Evolutionary conservation across 2,888 invertebrate species (phyloP).

Genomic region (Pachymerium ferrugineum): DNA sequence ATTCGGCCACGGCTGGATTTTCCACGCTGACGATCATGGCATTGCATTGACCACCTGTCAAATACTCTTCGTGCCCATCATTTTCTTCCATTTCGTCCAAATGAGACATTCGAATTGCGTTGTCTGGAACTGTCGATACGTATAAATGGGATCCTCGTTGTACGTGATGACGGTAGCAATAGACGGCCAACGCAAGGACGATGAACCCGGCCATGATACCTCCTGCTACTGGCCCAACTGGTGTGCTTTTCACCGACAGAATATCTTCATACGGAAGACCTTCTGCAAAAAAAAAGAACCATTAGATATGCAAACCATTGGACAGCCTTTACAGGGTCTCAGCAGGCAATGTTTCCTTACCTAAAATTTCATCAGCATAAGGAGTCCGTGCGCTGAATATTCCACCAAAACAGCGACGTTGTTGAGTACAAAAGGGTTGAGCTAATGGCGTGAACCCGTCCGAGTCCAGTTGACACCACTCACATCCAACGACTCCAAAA

Average conservation of each 20-base stretch:
- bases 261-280: slow-evolving; percentile 38
- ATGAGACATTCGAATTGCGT: slow-evolving; percentile 47
- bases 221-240: slow-evolving; percentile 80
- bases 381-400: slow-evolving; percentile 75
- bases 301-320: background rate
- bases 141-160: slow-evolving; percentile 45
- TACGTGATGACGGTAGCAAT: slow-evolving; percentile 66
- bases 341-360: no score
- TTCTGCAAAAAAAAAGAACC: slow-evolving; percentile 29
- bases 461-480: slow-evolving; percentile 79
- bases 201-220: slow-evolving; percentile 75
- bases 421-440: slow-evolving; percentile 71
- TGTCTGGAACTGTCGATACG: slow-evolving; percentile 45
- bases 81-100: slow-evolving; percentile 48
- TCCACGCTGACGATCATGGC: background rate
- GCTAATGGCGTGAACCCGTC: slow-evolving; percentile 64
- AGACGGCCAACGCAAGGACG: slow-evolving; percentile 72
- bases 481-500: slow-evolving; percentile 72
- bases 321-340: no score
- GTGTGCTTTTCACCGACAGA: slow-evolving; percentile 48
- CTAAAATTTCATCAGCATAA: slow-evolving; percentile 65
- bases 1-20: slow-evolving; percentile 55
- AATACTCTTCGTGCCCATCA: slow-evolving; percentile 45
- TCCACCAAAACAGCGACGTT: slow-evolving; percentile 78
- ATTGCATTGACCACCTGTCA: slow-evolving; percentile 45